Evolutionary conservation across 2,113 vertebrate species (phyloP).

Genomic region (Marmota monax): DNA sequence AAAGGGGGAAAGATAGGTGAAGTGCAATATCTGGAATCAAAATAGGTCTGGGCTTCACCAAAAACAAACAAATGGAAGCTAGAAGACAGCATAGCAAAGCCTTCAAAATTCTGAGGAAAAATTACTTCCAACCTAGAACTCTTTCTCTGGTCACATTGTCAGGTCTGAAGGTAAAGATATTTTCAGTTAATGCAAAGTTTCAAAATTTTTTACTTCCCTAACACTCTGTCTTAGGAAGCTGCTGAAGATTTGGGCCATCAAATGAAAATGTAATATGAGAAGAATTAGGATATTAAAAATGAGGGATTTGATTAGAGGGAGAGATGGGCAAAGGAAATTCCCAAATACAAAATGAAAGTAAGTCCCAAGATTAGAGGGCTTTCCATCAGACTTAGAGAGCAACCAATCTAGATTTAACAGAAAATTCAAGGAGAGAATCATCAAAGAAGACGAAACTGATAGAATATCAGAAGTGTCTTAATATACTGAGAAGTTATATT

Average conservation of each 20-base stretch:
- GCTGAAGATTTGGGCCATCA: neutral
- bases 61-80: conserved; percentile 34
- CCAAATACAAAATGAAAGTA: conserved; percentile 45
- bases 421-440: conserved; percentile 28
- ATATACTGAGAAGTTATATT: neutral
- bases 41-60: neutral
- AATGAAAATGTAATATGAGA: conserved; percentile 10
- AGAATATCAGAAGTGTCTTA: conserved; percentile 3
- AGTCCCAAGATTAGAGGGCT: neutral
- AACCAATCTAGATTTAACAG: neutral
- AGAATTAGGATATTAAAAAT: conserved; percentile 51
- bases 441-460: conserved; percentile 36
- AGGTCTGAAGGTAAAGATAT: neutral
- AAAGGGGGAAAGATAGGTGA: neutral
- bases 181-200: conserved; percentile 55
- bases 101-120: conserved; percentile 61
- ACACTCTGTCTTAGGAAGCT: conserved; percentile 22
- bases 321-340: neutral
- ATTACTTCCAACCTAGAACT: neutral
- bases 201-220: conserved; percentile 29
- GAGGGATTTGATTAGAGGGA: neutral
- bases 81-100: conserved; percentile 40
- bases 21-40: neutral
- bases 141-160: neutral
- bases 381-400: neutral